Evolutionary conservation across 2,888 invertebrate genomes (phyloP).

Genomic region (Cephalotes varians): DNA sequence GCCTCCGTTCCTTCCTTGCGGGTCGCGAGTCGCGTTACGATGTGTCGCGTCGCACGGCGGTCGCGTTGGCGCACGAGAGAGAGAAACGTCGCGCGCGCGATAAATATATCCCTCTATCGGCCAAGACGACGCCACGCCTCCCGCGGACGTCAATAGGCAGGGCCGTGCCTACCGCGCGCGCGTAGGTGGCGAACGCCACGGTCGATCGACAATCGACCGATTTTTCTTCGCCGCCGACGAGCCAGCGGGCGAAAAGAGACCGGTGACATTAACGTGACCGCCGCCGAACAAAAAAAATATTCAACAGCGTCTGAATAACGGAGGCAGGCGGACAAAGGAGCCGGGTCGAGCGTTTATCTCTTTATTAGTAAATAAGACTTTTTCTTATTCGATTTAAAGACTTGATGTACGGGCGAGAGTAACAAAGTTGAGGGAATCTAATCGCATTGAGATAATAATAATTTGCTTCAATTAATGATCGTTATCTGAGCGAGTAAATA

Average conservation of each 20-base stretch:
- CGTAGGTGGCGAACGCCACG: neutral
- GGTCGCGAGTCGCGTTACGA: neutral
- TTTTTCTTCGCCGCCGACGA: neutral
- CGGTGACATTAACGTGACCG: neutral
- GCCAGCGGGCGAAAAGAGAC: neutral
- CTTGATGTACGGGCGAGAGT: neutral
- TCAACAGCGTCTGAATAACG: neutral
- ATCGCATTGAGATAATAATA: neutral
- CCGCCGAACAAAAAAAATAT: neutral
- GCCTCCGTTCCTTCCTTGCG: neutral
- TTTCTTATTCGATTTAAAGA: constrained; percentile 2
- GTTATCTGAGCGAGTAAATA: constrained; percentile 15
- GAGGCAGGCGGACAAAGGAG: constrained; percentile 2
- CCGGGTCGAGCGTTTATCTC: neutral
- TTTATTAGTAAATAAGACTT: constrained; percentile 13
- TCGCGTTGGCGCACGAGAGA: constrained; percentile 71
- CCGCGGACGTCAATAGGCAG: constrained; percentile 85
- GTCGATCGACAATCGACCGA: neutral
- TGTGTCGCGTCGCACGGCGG: constrained; percentile 4
- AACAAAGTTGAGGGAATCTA: neutral
- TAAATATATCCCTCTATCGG: constrained; percentile 83
- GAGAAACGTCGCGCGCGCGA: constrained; percentile 80
- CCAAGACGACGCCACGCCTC: constrained; percentile 84
- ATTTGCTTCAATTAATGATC: constrained; percentile 2
- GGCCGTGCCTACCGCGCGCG: constrained; percentile 77